A percentile compares a stretch with the other conserved stretches of the same genome.
These are phyloP conservation scores for Amazona vittata DNA, from an alignment of 2,113 vertebrate species.

Conservation along the genomic window DNA sequence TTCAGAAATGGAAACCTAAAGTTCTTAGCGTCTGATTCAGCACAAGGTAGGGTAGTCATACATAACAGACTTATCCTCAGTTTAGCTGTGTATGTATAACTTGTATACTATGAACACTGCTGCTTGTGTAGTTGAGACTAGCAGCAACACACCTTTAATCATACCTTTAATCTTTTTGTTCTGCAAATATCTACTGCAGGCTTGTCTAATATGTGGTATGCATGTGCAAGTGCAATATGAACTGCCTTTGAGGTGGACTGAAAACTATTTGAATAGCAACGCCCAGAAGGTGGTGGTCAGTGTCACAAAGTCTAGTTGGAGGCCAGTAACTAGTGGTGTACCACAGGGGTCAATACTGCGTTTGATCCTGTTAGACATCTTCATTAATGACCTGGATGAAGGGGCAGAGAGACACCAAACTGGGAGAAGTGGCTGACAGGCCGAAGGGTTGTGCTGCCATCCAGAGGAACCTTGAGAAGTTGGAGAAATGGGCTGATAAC, in stretches of 20 bases:
- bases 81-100: accelerated
- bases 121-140: neutral
- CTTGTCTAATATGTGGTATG: accelerated
- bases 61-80: neutral
- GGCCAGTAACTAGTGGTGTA: neutral
- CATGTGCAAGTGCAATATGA: neutral
- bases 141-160: neutral
- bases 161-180: neutral
- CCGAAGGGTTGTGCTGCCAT: neutral
- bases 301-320: neutral
- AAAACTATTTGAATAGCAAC: neutral
- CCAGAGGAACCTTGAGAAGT: neutral
- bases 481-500: neutral
- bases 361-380: neutral
- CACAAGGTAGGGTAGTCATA: neutral
- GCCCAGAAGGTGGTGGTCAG: neutral
- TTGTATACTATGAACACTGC: neutral
- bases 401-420: neutral
- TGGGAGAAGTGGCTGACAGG: neutral
- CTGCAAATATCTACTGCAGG: neutral
- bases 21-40: neutral
- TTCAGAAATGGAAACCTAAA: neutral
- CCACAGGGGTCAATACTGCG: neutral
- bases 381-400: neutral
- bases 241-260: neutral